Evolutionary conservation across 2,888 invertebrate species (phyloP).

Genomic region (Pediacus dermestoides): DNA sequence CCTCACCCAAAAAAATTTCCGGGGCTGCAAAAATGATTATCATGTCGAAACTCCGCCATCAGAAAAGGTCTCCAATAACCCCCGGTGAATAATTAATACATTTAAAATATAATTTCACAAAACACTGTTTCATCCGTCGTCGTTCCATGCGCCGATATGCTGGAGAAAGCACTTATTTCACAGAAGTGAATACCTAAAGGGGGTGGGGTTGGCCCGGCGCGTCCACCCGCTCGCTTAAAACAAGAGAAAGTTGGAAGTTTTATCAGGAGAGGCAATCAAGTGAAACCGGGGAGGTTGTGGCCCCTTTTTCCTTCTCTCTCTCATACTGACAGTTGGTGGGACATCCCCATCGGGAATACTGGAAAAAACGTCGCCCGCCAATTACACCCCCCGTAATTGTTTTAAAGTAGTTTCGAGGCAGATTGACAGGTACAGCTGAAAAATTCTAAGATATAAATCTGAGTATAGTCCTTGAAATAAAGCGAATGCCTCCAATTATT

Average conservation of each 20-base stretch:
- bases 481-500: no score
- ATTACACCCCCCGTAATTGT: conserved; percentile 31
- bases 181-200: no score
- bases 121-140: conserved; percentile 13
- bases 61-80: no score
- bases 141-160: no score
- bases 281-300: conserved; percentile 21
- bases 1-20: no score
- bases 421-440: background rate
- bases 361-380: conserved; percentile 41
- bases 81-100: conserved; percentile 16
- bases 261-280: conserved; percentile 29
- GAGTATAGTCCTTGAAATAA: no score
- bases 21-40: no score
- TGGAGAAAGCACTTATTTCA: conserved; percentile 20
- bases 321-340: conserved; percentile 42
- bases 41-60: no score
- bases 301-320: no score
- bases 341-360: conserved; percentile 35
- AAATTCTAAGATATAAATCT: no score
- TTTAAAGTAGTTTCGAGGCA: conserved; percentile 3
- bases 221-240: no score
- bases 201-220: no score
- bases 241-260: conserved; percentile 30
- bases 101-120: conserved; percentile 22